These are phyloP conservation scores for Oppia nitens DNA, from an alignment of 1,140 invertebrate genomes.

Conservation along the genomic window DNA sequence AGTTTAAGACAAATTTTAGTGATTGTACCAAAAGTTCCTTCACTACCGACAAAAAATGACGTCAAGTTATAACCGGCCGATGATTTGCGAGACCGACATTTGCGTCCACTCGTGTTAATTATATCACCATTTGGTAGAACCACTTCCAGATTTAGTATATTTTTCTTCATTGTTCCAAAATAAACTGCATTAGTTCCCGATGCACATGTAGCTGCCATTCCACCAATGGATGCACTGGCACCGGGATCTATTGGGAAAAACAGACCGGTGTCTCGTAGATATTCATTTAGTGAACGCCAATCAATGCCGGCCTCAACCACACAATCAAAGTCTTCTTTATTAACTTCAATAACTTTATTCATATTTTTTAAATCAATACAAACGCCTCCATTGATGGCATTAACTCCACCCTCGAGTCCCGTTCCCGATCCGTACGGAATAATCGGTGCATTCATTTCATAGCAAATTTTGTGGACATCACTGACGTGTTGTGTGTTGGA, in stretches of 20 bases:
- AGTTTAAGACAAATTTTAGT: constrained; percentile 36
- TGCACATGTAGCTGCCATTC: constrained; percentile 40
- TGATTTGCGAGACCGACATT: constrained; percentile 35
- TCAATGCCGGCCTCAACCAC: constrained; percentile 37
- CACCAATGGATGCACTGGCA: constrained; percentile 40
- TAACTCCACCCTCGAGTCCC: constrained; percentile 35
- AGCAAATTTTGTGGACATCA: constrained; percentile 31
- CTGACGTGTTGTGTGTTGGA: constrained; percentile 32
- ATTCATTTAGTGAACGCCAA: constrained; percentile 32
- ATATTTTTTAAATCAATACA: constrained; percentile 33
- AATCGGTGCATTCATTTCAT: constrained; percentile 31
- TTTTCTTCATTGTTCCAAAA: constrained; percentile 42
- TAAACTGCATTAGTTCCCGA: constrained; percentile 41
- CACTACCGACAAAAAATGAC: constrained; percentile 39
- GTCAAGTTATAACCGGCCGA: constrained; percentile 41
- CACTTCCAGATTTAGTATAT: constrained; percentile 40
- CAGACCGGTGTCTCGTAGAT: constrained; percentile 35
- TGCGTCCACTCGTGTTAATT: constrained; percentile 36
- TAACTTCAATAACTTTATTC: constrained; percentile 31
- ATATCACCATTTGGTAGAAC: constrained; percentile 37
- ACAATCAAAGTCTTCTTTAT: constrained; percentile 38
- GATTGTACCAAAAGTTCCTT: constrained; percentile 41
- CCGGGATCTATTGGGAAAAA: constrained; percentile 42
- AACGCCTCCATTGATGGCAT: constrained; percentile 32
- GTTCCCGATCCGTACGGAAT: constrained; percentile 40